Evolutionary conservation across 2,797 vertebrate species (phyloP).

Genomic region (Enteromius treurensis): DNA sequence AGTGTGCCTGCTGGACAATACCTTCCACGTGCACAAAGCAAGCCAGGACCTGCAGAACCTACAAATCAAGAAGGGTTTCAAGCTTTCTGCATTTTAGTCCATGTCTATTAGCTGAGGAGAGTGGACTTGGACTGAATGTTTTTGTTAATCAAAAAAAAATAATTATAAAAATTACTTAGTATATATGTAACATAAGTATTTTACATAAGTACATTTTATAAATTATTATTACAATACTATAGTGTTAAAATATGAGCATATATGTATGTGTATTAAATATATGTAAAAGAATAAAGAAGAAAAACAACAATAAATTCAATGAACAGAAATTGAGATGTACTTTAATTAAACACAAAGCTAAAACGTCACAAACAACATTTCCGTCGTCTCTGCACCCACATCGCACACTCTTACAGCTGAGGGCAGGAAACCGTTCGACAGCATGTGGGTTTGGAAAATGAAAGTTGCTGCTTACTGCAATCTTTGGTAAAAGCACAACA

Average conservation of each 20-base stretch:
- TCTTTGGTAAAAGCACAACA: background rate
- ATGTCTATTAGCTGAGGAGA: background rate
- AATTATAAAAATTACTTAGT: background rate
- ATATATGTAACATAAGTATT: background rate
- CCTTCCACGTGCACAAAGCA: slow-evolving; percentile 81
- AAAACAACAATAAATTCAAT: background rate
- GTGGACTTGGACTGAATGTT: background rate
- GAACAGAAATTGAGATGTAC: background rate
- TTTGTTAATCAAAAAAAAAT: background rate
- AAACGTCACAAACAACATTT: slow-evolving; percentile 26
- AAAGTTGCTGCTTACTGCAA: background rate
- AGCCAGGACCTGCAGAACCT: slow-evolving; percentile 78
- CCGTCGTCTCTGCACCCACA: slow-evolving; percentile 52
- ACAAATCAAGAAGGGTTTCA: slow-evolving; percentile 24
- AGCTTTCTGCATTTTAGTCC: background rate
- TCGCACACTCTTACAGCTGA: slow-evolving; percentile 54
- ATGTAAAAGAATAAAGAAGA: background rate
- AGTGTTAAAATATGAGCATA: background rate
- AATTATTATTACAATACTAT: background rate
- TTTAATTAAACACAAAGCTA: background rate
- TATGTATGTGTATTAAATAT: background rate
- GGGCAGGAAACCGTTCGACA: slow-evolving; percentile 55
- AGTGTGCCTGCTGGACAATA: slow-evolving; percentile 83
- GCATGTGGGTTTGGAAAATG: slow-evolving; percentile 38
- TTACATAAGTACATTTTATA: background rate